phyloP scores from a whole-genome alignment of 2,888 invertebrate species.

The Cephus rjabovi region DNA sequence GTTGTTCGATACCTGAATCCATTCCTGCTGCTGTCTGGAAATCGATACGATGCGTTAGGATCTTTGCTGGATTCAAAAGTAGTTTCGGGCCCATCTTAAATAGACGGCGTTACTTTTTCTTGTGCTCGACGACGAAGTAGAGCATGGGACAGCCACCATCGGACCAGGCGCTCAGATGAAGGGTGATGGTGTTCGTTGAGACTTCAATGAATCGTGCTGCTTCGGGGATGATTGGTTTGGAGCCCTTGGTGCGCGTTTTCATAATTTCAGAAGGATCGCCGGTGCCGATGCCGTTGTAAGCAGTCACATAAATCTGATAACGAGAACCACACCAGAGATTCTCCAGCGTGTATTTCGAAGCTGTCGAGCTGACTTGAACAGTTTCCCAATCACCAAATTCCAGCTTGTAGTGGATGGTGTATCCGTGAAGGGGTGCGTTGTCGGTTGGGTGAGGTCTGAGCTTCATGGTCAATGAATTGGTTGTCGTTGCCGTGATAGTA shows the following conservation, averaged over 20 bases:
- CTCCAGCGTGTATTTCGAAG: constrained; percentile 86
- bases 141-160: constrained; percentile 96
- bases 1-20: constrained; percentile 95
- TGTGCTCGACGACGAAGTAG: constrained; percentile 94
- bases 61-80: not conserved
- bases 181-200: constrained; percentile 91
- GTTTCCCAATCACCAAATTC: constrained; percentile 96
- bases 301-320: constrained; percentile 93
- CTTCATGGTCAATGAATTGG: constrained; percentile 80
- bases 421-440: constrained; percentile 90
- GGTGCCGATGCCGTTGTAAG: constrained; percentile 93
- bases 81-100: no score
- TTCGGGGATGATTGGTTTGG: constrained; percentile 92
- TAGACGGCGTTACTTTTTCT: constrained; percentile 78
- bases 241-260: constrained; percentile 91
- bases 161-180: constrained; percentile 93
- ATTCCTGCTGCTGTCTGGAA: constrained; percentile 83
- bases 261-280: constrained; percentile 91
- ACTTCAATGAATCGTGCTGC: constrained; percentile 92
- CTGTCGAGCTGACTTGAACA: constrained; percentile 81
- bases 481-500: constrained; percentile 80
- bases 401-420: constrained; percentile 92
- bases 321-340: constrained; percentile 92
- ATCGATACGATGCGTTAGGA: constrained; percentile 11
- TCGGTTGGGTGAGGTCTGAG: constrained; percentile 81